Evolutionary conservation across 2,113 vertebrate species (phyloP), one percentile per base, ranked within the genome.

Genomic region (Actenoides hombroni): DNA sequence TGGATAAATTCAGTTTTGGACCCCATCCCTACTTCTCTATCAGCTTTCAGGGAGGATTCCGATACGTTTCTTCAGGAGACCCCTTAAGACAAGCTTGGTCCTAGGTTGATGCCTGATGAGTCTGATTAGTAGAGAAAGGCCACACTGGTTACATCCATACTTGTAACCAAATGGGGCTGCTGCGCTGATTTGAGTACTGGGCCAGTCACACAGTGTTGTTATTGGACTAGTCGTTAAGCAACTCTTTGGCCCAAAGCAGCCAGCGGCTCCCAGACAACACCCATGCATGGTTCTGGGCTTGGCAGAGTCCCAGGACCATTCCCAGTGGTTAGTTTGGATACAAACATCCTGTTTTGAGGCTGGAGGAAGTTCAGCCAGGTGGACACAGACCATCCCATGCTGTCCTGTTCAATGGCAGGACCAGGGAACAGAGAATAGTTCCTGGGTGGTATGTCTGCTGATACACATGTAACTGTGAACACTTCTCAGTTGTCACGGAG

Each of bases 401-500:
- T 37, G 13, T 73, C 17, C 51, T 65, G 13, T 39, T 88, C 53
- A 24, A 1, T 48, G 48, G n/a, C 54, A 71, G 54, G 49, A 28
- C 37, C 18, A 14, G 46, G 46, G 39, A 63, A 49, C 18, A 14
- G 51, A 42, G 42, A 67, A 46, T 46, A 75, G 40, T 59, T 91
- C 46, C 60, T 61, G 11, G 8, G 16, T 8, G 1, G 0, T 70
- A 37, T 75, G 19, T 67, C 78, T 81, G 46, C 64, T 89, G 49
- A 12, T 37, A 44, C 14, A 18, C 0, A 0, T 20, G 23, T 64
- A 65, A 67, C 42, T 3, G 1, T 25, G 28, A 64, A 40, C 40
- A 29, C n/a, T 68, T 92, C 40, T 49, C n/a, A 42, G 9, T 16
- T 87, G 18, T 54, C 1, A 1, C 33, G 46, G 28, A 82, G 84